These are phyloP conservation scores for Blera fallax DNA, from an alignment of 2,888 invertebrate species.

Conservation along the genomic window DNA sequence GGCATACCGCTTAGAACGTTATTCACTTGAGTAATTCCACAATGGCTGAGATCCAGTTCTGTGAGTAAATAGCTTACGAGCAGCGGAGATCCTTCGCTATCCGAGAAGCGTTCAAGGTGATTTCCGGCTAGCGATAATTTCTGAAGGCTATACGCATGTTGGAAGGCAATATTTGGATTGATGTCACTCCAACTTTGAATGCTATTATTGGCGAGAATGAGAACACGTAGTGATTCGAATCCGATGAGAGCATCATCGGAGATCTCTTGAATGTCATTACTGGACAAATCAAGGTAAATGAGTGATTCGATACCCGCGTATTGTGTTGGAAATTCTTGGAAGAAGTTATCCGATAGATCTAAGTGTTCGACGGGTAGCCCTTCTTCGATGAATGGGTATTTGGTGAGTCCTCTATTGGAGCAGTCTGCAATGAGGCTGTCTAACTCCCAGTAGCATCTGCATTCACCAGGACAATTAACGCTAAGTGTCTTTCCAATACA, in stretches of 20 bases:
- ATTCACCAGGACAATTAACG: conserved; percentile 77
- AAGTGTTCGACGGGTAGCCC: conserved; percentile 83
- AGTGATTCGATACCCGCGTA: conserved; percentile 83
- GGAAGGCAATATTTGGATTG: conserved; percentile 83
- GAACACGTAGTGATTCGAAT: conserved; percentile 83
- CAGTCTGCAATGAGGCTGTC: conserved; percentile 80
- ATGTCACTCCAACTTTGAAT: conserved; percentile 85
- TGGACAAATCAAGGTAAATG: conserved; percentile 83
- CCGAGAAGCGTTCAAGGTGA: conserved; percentile 83
- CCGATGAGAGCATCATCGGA: conserved; percentile 82
- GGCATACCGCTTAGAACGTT: conserved; percentile 81
- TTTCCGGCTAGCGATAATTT: conserved; percentile 86
- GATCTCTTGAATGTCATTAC: conserved; percentile 83
- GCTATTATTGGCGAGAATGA: conserved; percentile 86
- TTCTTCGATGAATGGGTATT: conserved; percentile 76
- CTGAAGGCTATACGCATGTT: conserved; percentile 83
- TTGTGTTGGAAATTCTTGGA: conserved; percentile 83
- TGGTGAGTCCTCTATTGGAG: conserved; percentile 75
- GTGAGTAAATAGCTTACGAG: conserved; percentile 84
- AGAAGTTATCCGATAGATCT: conserved; percentile 85
- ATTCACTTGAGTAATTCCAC: conserved; percentile 84
- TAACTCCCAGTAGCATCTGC: conserved; percentile 78
- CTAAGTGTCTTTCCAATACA: conserved; percentile 19
- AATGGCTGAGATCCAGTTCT: conserved; percentile 85
- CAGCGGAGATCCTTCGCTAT: conserved; percentile 82